Evolutionary conservation across 2,797 vertebrate genomes (phyloP).

Genomic region (Protosalanx chinensis): DNA sequence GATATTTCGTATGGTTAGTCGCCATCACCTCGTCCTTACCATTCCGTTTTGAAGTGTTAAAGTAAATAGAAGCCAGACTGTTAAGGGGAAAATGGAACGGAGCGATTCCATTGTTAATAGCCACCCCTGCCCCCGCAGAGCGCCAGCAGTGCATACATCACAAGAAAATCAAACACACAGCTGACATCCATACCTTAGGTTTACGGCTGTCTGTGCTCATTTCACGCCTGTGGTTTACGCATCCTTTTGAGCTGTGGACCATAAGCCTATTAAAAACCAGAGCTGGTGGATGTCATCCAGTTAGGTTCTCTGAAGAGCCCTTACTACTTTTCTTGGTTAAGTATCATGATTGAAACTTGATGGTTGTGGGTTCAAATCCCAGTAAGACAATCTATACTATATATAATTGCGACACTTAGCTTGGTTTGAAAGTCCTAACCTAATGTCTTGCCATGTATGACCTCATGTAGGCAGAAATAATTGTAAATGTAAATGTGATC

Average conservation of each 20-base stretch:
- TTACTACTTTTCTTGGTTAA: not conserved
- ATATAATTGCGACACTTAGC: not conserved
- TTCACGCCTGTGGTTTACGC: not conserved
- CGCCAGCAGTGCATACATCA: slow-evolving; percentile 26
- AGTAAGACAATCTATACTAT: not conserved
- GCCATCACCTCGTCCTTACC: slow-evolving; percentile 26
- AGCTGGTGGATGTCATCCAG: too few relatives aligned
- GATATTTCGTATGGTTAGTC: too few relatives aligned
- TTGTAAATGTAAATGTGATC: too few relatives aligned
- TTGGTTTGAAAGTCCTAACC: too few relatives aligned
- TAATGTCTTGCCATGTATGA: too few relatives aligned
- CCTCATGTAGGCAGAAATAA: too few relatives aligned
- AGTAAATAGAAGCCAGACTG: slow-evolving; percentile 36
- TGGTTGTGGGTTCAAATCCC: not conserved
- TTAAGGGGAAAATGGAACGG: slow-evolving; percentile 18
- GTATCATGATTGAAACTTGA: not conserved
- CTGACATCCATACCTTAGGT: slow-evolving; percentile 5
- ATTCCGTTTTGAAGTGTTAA: slow-evolving; percentile 50
- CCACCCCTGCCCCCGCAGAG: slow-evolving; percentile 26
- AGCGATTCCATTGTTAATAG: slow-evolving; percentile 29
- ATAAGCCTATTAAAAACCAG: not conserved
- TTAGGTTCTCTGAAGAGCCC: too few relatives aligned
- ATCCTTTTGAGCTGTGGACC: not conserved
- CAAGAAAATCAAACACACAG: slow-evolving; percentile 1
- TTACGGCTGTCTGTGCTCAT: not conserved